Evolutionary conservation across 2,113 vertebrate genomes (phyloP).

Genomic region (Engystomops pustulosus): DNA sequence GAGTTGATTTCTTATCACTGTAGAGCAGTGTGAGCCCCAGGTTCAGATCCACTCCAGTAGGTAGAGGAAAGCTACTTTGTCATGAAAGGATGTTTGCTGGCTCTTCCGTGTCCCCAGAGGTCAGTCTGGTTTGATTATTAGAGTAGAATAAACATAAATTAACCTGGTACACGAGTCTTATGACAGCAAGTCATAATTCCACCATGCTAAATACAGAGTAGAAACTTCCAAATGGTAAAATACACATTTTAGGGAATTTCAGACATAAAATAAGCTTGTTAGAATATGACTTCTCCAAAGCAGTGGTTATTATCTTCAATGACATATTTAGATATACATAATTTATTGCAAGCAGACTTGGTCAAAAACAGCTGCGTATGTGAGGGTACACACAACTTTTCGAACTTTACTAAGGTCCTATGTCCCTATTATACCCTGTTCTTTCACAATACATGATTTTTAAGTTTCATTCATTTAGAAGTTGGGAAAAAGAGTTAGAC

Average conservation of each 20-base stretch:
- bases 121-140: not conserved
- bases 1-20: not conserved
- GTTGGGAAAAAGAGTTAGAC: too few species aligned
- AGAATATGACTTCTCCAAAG: too few species aligned
- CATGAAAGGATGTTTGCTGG: not conserved
- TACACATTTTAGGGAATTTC: not conserved
- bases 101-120: not conserved
- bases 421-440: too few species aligned
- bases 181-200: not conserved
- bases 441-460: too few species aligned
- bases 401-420: too few species aligned
- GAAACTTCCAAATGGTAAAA: not conserved
- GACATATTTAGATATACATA: too few species aligned
- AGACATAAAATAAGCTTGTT: not conserved
- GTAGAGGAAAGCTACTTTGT: not conserved
- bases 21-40: not conserved
- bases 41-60: conserved; percentile 6
- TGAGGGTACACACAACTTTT: too few species aligned
- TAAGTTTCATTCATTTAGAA: too few species aligned
- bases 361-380: too few species aligned
- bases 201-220: not conserved
- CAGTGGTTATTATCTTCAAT: too few species aligned
- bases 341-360: too few species aligned
- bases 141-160: not conserved
- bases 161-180: not conserved